Conservation (phyloP, 2,113 vertebrate genomes). For the Mastomys natalensis region DNA sequence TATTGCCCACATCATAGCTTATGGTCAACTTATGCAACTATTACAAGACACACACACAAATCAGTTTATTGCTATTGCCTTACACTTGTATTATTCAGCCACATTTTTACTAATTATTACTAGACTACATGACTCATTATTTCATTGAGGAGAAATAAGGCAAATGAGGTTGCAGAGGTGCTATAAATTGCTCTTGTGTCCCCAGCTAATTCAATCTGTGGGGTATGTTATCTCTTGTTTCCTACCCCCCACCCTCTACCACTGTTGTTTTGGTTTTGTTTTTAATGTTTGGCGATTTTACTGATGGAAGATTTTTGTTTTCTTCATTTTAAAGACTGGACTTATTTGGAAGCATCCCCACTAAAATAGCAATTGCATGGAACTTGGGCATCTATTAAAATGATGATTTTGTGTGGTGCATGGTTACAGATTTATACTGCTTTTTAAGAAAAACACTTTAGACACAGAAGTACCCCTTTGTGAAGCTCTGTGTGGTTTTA, state of each 20-base stretch:
- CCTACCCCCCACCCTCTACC: background rate
- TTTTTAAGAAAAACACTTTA: background rate
- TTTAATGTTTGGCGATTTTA: background rate
- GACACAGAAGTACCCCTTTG: background rate
- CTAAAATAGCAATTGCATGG: constrained; percentile 13
- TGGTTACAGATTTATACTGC: background rate
- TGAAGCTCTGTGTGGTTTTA: constrained; percentile 17
- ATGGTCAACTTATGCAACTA: constrained; percentile 75
- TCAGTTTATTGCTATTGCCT: constrained; percentile 80
- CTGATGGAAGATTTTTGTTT: background rate
- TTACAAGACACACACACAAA: constrained; percentile 79
- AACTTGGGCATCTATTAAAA: constrained; percentile 48
- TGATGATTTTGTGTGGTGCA: background rate
- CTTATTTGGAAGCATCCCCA: background rate
- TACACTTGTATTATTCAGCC: constrained; percentile 71
- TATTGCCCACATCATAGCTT: constrained; percentile 74
- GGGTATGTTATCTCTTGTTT: constrained; percentile 51
- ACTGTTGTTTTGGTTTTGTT: background rate
- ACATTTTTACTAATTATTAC: constrained; percentile 68
- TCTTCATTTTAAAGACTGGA: background rate
- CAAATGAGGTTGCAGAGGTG: constrained; percentile 71
- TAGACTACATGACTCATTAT: constrained; percentile 67
- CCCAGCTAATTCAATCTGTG: constrained; percentile 43
- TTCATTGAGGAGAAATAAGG: constrained; percentile 80
- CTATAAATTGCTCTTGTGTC: constrained; percentile 54